Base-by-base conservation (phyloP, 2,888 invertebrate species). In the Megalurothrips usitatus region DNA sequence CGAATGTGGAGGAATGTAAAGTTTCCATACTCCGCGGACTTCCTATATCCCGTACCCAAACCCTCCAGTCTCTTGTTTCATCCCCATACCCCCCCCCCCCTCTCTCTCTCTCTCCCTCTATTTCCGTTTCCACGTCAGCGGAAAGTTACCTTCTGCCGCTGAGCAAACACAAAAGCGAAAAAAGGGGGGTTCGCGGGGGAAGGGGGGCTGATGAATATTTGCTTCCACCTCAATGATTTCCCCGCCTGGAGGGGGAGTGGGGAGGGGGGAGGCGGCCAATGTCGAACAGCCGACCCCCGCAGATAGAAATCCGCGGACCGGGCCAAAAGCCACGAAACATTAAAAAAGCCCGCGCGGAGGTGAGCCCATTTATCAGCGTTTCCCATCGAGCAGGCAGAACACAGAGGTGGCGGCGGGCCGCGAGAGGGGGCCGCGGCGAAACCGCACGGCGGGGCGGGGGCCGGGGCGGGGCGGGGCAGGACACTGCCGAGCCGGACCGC, bases 151-250 rank as follows among this genome's bases (percentile, higher is more conserved):
- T 1, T 8, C 68, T 26, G 68, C 68, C 23, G 68, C 26, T 75
- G 68, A 8, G 68, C 68, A 75, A 26, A 26, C 26, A 75, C 68
- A 68, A 68, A 68, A 58, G 19, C 58, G 58, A 58, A n/a, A 6
- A 17, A n/a, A 14, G 58, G 58, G 58, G 58, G 58, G 58, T 0
- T 12, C 10, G 49, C 49, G 14, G 49, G 63, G 63, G 19, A n/a
- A n/a, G 1, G 6, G n/a, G 17, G 68, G 68, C 10, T 26, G 68
- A 75, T 75, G 68, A 75, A 75, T 75, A 75, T 75, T 75, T 75
- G 68, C 68, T 75, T 43, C 68, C 68, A 75, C 68, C 68, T 75
- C 68, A 75, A 26, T 75, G 12, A 26, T 75, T 75, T 26, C 68
- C 23, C 68, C 26, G 23, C 68, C 68, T 23, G 68, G 68, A 23